Base-by-base conservation (phyloP, 2,797 vertebrate species). In the Darevskia mixta region DNA sequence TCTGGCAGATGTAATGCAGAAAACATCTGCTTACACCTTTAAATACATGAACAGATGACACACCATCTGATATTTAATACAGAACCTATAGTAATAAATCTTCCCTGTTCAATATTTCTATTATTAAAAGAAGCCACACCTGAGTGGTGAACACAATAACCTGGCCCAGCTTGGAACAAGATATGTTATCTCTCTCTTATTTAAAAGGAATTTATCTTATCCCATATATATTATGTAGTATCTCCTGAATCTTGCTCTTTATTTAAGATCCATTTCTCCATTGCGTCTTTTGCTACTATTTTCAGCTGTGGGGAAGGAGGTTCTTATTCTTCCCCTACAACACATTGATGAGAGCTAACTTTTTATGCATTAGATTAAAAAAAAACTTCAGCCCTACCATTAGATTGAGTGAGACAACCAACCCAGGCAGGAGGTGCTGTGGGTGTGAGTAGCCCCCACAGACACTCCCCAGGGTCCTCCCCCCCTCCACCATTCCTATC, bases 1-100 rank as follows among this genome's bases (percentile, higher is more conserved):
- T 38, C 58, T 80, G 23, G 55, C 79, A 15, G 9, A 80, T 32
- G 58, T 80, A 64, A 64, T 2, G 8, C 29, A 35, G 58, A 7
- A 72, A 35, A 72, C 38, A 64, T n/a, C 67, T 82, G 6, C 25
- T 82, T 27, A 82, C 27, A 82, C 2, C 25, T 38, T 67, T 66
- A 41, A 20, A 64, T 25, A 2, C 32, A 79, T 4, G 6, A 66
- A 67, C 49, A 35, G 55, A 67, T 67, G 38, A 81, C 89, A 17
- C 45, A 86, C 77, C 55, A n/a, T 80, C 64, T 38, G 90, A 88
- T 87, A n/a, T 29, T 35, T 35, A 79, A 58, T n/a, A 35, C 32
- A 77, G 25, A 27, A 43, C 41, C 15, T 29, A 77, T 45, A 55
- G 49, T n/a, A 49, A 49, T 55, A 78, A 79, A 55, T 79, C 29